A percentile compares a stretch with the other conserved stretches of the same genome.
phyloP scores from a whole-genome alignment of 2,797 vertebrate genomes.

The Gymnoscopelus microlampas region DNA sequence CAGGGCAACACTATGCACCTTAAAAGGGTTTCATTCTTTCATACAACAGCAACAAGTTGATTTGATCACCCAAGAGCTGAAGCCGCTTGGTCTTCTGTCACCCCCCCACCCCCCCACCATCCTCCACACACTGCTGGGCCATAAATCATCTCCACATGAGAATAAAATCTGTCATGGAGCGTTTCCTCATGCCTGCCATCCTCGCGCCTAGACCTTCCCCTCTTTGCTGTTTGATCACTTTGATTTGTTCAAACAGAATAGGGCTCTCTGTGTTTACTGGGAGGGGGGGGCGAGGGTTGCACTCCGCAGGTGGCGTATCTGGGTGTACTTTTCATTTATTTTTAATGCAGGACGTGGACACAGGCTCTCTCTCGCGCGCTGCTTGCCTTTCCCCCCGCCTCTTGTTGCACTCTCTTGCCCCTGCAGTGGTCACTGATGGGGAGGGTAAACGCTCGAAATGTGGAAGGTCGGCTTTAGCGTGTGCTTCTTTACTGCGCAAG shows the following conservation, averaged over 20 bases:
- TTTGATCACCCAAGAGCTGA: not conserved
- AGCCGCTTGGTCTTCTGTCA: slow-evolving; percentile 6
- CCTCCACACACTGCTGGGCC: not conserved
- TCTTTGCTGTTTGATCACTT: slow-evolving; percentile 74
- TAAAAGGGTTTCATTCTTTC: slow-evolving; percentile 12
- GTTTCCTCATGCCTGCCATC: slow-evolving; percentile 10
- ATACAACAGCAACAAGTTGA: slow-evolving; percentile 16
- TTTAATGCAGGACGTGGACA: slow-evolving; percentile 69
- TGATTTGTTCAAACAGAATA: slow-evolving; percentile 81
- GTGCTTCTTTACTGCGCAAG: slow-evolving; percentile 33
- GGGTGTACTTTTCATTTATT: slow-evolving; percentile 81
- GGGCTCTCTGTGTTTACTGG: slow-evolving; percentile 62
- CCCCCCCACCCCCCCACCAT: too few relatives aligned
- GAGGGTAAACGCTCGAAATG: slow-evolving; percentile 46
- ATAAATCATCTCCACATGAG: slow-evolving; percentile 6
- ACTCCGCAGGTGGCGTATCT: slow-evolving; percentile 65
- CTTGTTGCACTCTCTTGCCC: slow-evolving; percentile 20
- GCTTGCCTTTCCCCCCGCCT: not conserved
- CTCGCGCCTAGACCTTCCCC: slow-evolving; percentile 12
- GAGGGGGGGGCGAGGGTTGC: slow-evolving; percentile 51
- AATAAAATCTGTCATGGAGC: slow-evolving; percentile 28
- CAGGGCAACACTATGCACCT: not conserved
- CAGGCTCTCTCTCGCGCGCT: slow-evolving; percentile 26
- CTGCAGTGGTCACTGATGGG: not conserved
- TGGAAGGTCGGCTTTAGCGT: slow-evolving; percentile 42